Evolutionary conservation across 1,140 invertebrate genomes (phyloP), one percentile per base, ranked within the genome.

Genomic region (Eupristina koningsbergeri): DNA sequence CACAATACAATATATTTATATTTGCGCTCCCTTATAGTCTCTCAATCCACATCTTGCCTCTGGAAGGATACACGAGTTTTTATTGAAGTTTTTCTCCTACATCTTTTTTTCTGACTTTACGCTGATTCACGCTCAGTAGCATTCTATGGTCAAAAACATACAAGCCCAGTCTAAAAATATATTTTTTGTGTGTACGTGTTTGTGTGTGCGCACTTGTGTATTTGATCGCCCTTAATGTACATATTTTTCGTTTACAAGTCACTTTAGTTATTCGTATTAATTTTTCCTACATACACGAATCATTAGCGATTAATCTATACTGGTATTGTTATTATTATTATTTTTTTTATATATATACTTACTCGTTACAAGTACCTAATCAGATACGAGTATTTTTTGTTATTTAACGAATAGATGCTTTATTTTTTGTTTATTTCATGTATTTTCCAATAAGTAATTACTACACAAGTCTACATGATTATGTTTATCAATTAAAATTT

Each of bases 101-200:
- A 77, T 83, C 36, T 83, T 19, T 80, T 85, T 50, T 76, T 78
- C 39, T 73, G 79, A 85, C 81, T 86, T 22, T 81, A 75, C 71
- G 86, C 82, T 73, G 86, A 87, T 85, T 84, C 87, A 88, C 86
- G 82, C 86, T 83, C 85, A 87, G 78, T 86, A 75, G 74, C 75
- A 85, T 83, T 81, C 83, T 78, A 86, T 85, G 79, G 81, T 86
- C 87, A 89, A 87, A 85, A 87, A 88, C 87, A 86, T 85, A 89
- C 88, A 88, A 89, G 85, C 87, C 79, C 84, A 87, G 87, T 88
- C 86, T 88, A 88, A 88, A 89, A 88, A 89, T 87, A 88, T 88
- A 88, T 88, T 86, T 87, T 77, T 45, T 80, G 67, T 85, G 85
- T 81, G 39, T 87, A 86, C 86, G 83, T 84, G 78, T 84, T 1